These are phyloP conservation scores for Leptopilina syphax DNA, from an alignment of 2,888 invertebrate genomes.

Conservation along the genomic window DNA sequence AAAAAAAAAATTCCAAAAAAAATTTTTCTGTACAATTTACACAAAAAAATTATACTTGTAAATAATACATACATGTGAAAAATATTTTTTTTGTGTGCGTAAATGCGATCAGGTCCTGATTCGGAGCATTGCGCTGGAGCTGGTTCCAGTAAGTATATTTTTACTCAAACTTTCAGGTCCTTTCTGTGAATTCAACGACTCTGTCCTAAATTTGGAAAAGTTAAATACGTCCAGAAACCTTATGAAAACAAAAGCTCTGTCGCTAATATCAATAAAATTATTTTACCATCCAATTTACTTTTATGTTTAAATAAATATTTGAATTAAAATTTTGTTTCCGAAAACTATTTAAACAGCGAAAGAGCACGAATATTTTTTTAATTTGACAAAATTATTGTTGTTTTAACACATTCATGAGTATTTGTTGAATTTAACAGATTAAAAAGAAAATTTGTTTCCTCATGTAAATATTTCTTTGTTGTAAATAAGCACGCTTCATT, in stretches of 20 bases:
- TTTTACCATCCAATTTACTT: no score
- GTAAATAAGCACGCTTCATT: background rate
- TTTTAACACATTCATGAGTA: constrained; percentile 5
- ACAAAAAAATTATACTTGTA: constrained; percentile 66
- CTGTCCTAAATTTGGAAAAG: constrained; percentile 1
- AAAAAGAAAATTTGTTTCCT: background rate
- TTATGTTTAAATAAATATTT: no score
- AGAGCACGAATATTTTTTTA: background rate
- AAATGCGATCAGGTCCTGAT: constrained; percentile 79
- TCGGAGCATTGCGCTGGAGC: constrained; percentile 79
- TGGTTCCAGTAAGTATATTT: constrained; percentile 81
- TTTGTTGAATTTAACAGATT: constrained; percentile 4
- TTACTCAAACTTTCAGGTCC: constrained; percentile 43
- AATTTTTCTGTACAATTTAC: constrained; percentile 42
- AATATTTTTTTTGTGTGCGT: constrained; percentile 72
- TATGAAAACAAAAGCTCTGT: background rate
- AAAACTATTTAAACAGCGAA: background rate
- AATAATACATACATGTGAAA: constrained; percentile 75
- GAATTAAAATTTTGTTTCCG: no score
- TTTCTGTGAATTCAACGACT: constrained; percentile 37
- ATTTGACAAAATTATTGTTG: background rate
- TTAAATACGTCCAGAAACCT: background rate
- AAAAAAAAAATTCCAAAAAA: background rate
- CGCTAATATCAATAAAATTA: background rate
- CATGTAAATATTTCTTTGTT: background rate